Conservation (phyloP, 2,113 vertebrate genomes). For the Melanerpes aurifrons region DNA sequence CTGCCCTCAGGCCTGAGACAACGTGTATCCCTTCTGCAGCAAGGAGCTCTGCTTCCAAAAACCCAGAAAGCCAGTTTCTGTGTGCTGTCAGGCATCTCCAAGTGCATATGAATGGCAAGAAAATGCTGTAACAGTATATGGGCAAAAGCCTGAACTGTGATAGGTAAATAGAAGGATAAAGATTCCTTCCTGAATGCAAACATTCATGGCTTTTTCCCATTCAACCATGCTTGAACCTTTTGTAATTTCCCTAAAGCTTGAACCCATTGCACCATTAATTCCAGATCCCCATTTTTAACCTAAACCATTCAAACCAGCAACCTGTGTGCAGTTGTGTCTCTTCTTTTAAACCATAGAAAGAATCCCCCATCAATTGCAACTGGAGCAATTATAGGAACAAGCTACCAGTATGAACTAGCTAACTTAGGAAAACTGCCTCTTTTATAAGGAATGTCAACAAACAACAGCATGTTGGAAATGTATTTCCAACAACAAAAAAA, state of each 20-base stretch:
- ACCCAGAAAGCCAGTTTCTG: not conserved
- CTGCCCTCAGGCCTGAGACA: not conserved
- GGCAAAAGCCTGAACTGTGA: slow-evolving; percentile 40
- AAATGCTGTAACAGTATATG: not conserved
- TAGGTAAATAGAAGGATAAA: slow-evolving; percentile 72
- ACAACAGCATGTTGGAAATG: not conserved
- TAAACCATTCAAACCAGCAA: slow-evolving; percentile 78
- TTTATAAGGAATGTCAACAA: not conserved
- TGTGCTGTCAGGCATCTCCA: not conserved
- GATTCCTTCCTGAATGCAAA: slow-evolving; percentile 83
- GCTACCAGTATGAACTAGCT: not conserved
- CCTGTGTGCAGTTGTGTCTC: slow-evolving; percentile 80
- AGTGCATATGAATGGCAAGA: slow-evolving; percentile 9
- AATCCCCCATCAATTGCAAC: not conserved
- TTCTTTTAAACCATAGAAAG: slow-evolving; percentile 24
- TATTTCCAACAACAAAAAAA: not conserved
- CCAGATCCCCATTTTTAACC: slow-evolving; percentile 78
- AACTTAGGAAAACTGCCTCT: not conserved
- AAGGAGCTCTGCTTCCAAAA: not conserved
- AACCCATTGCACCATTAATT: slow-evolving; percentile 83
- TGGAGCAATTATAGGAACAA: not conserved
- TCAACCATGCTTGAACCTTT: slow-evolving; percentile 80
- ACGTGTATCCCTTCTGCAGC: not conserved
- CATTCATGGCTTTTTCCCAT: slow-evolving; percentile 77
- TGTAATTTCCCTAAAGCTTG: slow-evolving; percentile 77